These are phyloP conservation scores for Drosophila chauvacae DNA, from an alignment of 1,140 invertebrate species.

Conservation along the genomic window DNA sequence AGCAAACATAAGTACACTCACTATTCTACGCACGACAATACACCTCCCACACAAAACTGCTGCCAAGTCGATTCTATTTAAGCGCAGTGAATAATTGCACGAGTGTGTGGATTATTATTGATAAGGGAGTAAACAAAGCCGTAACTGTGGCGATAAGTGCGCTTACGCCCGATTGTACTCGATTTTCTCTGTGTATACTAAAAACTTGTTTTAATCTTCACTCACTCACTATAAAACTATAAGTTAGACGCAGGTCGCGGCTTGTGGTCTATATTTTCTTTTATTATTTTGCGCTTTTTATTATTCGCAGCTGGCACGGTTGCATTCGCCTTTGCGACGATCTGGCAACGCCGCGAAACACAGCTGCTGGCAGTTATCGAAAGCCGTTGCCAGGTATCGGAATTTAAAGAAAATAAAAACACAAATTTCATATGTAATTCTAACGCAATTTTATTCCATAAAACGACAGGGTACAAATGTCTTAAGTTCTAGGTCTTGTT, in stretches of 20 bases:
- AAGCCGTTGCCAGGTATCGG: too few species aligned
- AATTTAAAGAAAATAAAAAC: constrained; percentile 5
- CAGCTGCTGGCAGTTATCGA: constrained; percentile 1
- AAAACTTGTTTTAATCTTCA: background rate
- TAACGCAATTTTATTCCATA: constrained; percentile 61
- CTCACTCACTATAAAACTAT: background rate
- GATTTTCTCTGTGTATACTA: background rate
- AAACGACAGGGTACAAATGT: constrained; percentile 60
- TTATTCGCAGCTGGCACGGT: constrained; percentile 9
- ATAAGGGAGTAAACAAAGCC: constrained; percentile 40
- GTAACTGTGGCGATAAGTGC: constrained; percentile 14
- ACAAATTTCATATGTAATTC: constrained; percentile 38
- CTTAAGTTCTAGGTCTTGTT: constrained; percentile 59
- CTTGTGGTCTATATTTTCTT: background rate
- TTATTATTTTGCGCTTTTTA: constrained; percentile 28
- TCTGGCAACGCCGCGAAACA: background rate
- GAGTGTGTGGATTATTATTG: constrained; percentile 5
- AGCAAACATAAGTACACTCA: constrained; percentile 26
- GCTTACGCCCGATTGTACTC: background rate
- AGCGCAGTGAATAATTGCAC: constrained; percentile 22
- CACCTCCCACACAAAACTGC: constrained; percentile 1
- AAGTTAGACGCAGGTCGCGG: background rate
- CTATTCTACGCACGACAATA: background rate
- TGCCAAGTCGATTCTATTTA: constrained; percentile 25
- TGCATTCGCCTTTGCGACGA: background rate